These are phyloP conservation scores for Ceyx cyanopectus DNA, from an alignment of 2,113 vertebrate genomes.

Conservation along the genomic window DNA sequence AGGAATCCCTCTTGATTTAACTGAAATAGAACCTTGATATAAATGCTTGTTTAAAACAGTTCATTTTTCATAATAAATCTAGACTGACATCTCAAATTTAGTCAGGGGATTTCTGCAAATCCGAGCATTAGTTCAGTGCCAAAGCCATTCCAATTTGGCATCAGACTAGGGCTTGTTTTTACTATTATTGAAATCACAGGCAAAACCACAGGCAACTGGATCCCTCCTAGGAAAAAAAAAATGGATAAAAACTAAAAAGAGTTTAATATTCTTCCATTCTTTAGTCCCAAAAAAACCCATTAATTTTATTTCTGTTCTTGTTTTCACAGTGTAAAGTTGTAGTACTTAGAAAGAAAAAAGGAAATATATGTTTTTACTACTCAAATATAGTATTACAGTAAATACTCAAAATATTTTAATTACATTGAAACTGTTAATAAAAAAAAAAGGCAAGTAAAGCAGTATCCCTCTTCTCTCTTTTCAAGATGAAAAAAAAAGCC, in stretches of 20 bases:
- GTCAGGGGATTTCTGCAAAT: constrained; percentile 14
- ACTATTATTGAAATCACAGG: constrained; percentile 48
- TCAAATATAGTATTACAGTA: background rate
- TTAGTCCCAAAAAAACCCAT: background rate
- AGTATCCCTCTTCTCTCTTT: background rate
- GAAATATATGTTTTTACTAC: background rate
- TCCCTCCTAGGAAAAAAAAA: constrained; percentile 34
- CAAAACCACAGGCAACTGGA: constrained; percentile 60
- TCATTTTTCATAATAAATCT: constrained; percentile 2
- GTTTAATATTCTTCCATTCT: constrained; percentile 17
- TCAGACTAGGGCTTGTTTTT: constrained; percentile 2
- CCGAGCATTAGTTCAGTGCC: background rate
- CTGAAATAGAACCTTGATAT: background rate
- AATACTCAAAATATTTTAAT: background rate
- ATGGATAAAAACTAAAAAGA: background rate
- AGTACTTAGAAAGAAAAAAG: background rate
- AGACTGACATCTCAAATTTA: constrained; percentile 6
- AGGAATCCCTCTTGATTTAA: background rate
- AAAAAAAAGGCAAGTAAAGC: background rate
- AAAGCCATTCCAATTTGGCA: background rate
- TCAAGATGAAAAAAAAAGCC: background rate
- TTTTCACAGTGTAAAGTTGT: background rate
- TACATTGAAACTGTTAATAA: background rate
- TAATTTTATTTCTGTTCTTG: constrained; percentile 22
- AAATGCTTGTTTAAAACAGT: background rate